These are phyloP conservation scores for Aporophyla nigra DNA, from an alignment of 2,888 invertebrate genomes.

Conservation along the genomic window DNA sequence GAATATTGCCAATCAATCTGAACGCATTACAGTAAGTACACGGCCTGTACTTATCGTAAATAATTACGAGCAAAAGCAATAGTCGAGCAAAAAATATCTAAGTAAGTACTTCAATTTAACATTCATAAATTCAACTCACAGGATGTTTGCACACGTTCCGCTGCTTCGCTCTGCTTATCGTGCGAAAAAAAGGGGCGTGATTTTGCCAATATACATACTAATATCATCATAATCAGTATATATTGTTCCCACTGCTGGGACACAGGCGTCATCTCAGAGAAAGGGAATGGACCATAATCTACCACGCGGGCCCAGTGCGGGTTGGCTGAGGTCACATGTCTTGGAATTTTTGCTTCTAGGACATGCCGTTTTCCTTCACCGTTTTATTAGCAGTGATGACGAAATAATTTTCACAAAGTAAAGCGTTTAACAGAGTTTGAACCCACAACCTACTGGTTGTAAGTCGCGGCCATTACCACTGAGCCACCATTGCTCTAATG, in stretches of 20 bases:
- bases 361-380: too few species aligned
- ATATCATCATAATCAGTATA: neutral
- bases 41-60: slow-evolving; percentile 36
- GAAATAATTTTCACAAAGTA: too few species aligned
- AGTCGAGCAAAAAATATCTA: slow-evolving; percentile 38
- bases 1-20: slow-evolving; percentile 48
- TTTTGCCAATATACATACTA: neutral
- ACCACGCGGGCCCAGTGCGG: too few species aligned
- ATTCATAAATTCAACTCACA: slow-evolving; percentile 42
- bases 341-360: too few species aligned
- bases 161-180: slow-evolving; percentile 15
- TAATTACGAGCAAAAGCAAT: slow-evolving; percentile 36
- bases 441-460: too few species aligned
- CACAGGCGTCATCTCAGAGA: too few species aligned
- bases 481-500: neutral
- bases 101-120: slow-evolving; percentile 24
- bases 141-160: slow-evolving; percentile 36
- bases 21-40: slow-evolving; percentile 38
- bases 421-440: too few species aligned
- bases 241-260: too few species aligned
- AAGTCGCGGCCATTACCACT: too few species aligned
- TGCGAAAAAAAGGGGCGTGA: neutral
- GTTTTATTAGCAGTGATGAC: too few species aligned
- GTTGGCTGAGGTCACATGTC: too few species aligned
- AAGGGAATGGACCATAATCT: too few species aligned